A percentile compares a stretch with the other conserved stretches of the same genome.
phyloP scores from a whole-genome alignment of 2,113 vertebrate species.

The Lethenteron reissneri region DNA sequence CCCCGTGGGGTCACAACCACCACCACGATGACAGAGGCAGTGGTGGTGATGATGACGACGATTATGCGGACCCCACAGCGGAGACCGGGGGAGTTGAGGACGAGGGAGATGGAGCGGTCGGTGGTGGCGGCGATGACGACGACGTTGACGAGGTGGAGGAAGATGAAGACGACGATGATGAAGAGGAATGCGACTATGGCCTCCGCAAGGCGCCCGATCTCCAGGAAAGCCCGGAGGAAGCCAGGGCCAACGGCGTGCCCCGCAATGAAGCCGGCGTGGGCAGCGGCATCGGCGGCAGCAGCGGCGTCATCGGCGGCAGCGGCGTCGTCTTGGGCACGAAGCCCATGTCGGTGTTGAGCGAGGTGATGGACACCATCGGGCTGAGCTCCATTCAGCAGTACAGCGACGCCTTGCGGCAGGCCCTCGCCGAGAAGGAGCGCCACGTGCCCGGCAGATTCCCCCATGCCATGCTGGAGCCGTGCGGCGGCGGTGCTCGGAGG shows the following conservation, averaged over 20 bases:
- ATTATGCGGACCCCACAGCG: not conserved
- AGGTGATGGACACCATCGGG: not conserved
- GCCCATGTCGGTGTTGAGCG: conserved; percentile 1
- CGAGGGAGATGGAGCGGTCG: conserved; percentile 2
- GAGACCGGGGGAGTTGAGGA: not conserved
- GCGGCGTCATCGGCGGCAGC: no score
- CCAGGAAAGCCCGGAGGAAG: not conserved
- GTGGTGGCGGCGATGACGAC: not conserved
- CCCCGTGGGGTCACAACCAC: not conserved
- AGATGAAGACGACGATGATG: not conserved
- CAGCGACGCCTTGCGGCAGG: not conserved
- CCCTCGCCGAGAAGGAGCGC: conserved; percentile 1
- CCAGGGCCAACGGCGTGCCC: not conserved
- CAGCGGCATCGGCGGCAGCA: no score
- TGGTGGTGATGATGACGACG: not conserved
- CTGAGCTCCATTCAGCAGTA: conserved; percentile 3
- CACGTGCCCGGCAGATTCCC: not conserved
- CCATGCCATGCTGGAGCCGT: not conserved
- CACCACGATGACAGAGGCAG: not conserved
- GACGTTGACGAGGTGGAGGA: conserved; percentile 1
- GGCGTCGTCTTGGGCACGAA: not conserved
- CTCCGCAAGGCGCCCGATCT: not conserved
- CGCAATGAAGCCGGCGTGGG: not conserved
- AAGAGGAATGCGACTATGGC: not conserved
- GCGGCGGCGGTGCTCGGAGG: not conserved